Conservation (phyloP, 2,888 invertebrate genomes). For the Anagyrus pseudococci region DNA sequence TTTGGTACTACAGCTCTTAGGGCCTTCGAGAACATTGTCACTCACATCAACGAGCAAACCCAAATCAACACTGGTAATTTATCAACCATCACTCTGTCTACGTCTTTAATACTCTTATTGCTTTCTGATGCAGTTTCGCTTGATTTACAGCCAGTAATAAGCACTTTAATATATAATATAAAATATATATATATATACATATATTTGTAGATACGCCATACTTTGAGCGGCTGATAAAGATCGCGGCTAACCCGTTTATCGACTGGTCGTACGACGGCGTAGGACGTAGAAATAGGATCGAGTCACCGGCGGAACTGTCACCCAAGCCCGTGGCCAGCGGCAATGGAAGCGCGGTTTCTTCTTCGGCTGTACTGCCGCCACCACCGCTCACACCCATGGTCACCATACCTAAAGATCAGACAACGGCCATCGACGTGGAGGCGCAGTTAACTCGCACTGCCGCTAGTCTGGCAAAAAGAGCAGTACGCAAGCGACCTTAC, state of each 20-base stretch:
- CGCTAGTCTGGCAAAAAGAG: too few species aligned
- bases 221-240: slow-evolving; percentile 59
- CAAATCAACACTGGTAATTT: slow-evolving; percentile 70
- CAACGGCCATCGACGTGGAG: background rate
- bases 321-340: background rate
- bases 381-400: slow-evolving; percentile 47
- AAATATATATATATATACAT: slow-evolving; percentile 46
- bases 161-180: too few species aligned
- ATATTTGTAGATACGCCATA: slow-evolving; percentile 4
- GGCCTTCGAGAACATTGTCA: slow-evolving; percentile 82
- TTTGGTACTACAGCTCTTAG: slow-evolving; percentile 79
- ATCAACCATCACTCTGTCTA: too few species aligned
- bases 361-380: slow-evolving; percentile 20
- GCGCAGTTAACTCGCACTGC: too few species aligned
- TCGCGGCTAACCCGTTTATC: slow-evolving; percentile 72
- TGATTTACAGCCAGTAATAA: too few species aligned
- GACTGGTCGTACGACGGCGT: slow-evolving; percentile 65
- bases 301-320: too few species aligned
- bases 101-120: too few species aligned
- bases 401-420: slow-evolving; percentile 41
- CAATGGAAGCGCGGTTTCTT: background rate
- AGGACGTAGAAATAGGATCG: too few species aligned
- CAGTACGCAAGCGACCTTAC: slow-evolving; percentile 25
- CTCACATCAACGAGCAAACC: slow-evolving; percentile 82
- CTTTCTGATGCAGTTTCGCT: too few species aligned